Percentiles rank a stretch among this genome's conserved stretches.
Evolutionary conservation across 2,888 invertebrate genomes (phyloP).

Genomic region (Nipponacmea schrenckii): DNA sequence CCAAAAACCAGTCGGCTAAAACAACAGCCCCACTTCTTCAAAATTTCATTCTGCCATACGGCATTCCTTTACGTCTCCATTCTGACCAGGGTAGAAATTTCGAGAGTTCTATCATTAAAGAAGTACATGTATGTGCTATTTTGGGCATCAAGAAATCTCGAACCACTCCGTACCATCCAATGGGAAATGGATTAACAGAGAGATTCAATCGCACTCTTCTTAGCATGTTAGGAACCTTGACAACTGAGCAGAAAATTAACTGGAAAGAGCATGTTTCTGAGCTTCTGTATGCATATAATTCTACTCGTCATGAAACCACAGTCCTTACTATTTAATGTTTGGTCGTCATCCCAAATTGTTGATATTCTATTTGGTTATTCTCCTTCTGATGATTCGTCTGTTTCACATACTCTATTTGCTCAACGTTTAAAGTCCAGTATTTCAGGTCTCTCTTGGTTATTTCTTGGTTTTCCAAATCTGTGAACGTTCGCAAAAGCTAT

Average conservation of each 20-base stretch:
- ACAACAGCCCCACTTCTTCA: conserved; percentile 31
- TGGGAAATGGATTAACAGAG: conserved; percentile 32
- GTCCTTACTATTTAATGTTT: conserved; percentile 31
- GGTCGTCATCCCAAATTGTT: conserved; percentile 27
- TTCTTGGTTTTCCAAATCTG: too few relatives aligned
- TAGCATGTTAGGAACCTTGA: background rate
- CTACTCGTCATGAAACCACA: conserved; percentile 25
- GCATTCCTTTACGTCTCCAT: conserved; percentile 28
- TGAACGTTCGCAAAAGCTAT: too few relatives aligned
- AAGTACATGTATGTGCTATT: conserved; percentile 25
- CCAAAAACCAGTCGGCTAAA: conserved; percentile 28
- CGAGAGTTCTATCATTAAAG: conserved; percentile 26
- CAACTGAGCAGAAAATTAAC: background rate
- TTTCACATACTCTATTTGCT: background rate
- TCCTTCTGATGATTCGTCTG: background rate
- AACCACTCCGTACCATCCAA: conserved; percentile 34
- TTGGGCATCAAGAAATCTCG: conserved; percentile 20
- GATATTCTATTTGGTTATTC: conserved; percentile 22
- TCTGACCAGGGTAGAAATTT: conserved; percentile 29
- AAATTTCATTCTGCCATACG: conserved; percentile 28
- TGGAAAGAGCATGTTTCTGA: too few relatives aligned
- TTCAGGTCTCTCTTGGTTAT: too few relatives aligned
- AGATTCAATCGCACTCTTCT: too few relatives aligned
- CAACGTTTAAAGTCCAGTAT: background rate
- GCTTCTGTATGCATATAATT: conserved; percentile 25